Conservation (phyloP, 1,140 invertebrate species). For the Tetranychus urticae region DNA sequence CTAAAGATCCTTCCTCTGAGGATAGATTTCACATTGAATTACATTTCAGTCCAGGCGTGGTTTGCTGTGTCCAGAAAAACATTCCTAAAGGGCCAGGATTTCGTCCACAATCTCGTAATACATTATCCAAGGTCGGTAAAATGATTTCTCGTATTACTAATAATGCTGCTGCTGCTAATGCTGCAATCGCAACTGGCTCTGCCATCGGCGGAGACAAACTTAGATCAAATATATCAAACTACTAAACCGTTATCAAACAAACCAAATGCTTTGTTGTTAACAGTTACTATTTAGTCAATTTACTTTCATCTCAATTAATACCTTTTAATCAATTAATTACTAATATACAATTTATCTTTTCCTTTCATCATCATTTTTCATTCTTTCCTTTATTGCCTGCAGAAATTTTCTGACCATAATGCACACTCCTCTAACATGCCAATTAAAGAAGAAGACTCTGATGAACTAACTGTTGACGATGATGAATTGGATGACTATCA, state of each 20-base stretch:
- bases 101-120: conserved; percentile 47
- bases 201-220: neutral
- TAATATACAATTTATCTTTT: neutral
- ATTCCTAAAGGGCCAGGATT: conserved; percentile 76
- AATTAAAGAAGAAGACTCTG: conserved; percentile 7
- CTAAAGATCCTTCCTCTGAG: conserved; percentile 36
- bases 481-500: neutral
- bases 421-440: conserved; percentile 1
- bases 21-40: conserved; percentile 76
- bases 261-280: neutral
- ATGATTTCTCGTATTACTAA: neutral
- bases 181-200: neutral
- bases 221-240: neutral
- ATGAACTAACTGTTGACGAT: neutral
- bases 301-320: neutral
- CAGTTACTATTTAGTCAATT: neutral
- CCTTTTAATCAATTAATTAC: neutral
- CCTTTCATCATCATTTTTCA: neutral
- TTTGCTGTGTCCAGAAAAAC: conserved; percentile 83
- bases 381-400: neutral
- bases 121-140: neutral
- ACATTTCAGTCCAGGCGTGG: conserved; percentile 90
- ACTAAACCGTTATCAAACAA: neutral
- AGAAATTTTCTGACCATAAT: neutral
- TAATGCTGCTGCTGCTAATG: neutral